Evolutionary conservation across 1,140 invertebrate genomes (phyloP), one percentile per base, ranked within the genome.

Genomic region (Nylanderia fulva): DNA sequence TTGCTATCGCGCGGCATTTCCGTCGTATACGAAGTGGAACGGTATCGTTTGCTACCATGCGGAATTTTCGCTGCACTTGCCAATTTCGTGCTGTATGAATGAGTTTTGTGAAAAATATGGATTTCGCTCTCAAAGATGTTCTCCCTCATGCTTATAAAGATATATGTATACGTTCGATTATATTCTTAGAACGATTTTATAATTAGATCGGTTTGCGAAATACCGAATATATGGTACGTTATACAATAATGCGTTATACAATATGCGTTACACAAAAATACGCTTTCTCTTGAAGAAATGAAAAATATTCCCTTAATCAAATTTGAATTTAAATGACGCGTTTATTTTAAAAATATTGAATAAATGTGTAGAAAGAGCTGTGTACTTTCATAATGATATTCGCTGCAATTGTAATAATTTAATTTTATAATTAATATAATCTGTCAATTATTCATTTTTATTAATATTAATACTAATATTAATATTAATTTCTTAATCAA

Each of bases 21-120:
- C 36, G 21, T 42, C 48, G 48, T 58, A 13, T 39, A 71, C 42
- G 21, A 71, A 71, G 68, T 77, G n/a, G 13, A 42, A 42, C 18
- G 64, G 48, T 21, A 80, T 7, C 48, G 52, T 71, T 58, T 54
- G 48, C 64, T 71, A 71, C 64, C 11, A 72, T 45, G 52, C 29
- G 77, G 52, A 72, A 82, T 82, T 82, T 82, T n/a, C 52, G 54
- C 24, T 33, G 27, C 66, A 82, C 66, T 72, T 72, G 77, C 66
- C 77, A 82, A 82, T 82, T 72, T 3, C n/a, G 36, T 58, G 4
- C n/a, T 45, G 13, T 58, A 72, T 71, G 66, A 82, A 58, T 82
- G 77, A 72, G 13, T 69, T 80, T 71, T 45, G 24, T 13, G 7
- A 27, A 82, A 48, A 72, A 82, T 82, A 71, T 60, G 48, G 27